A percentile compares a stretch with the other conserved stretches of the same genome.
Evolutionary conservation across 2,888 invertebrate genomes (phyloP).

Genomic region (Ophioninae sp.): DNA sequence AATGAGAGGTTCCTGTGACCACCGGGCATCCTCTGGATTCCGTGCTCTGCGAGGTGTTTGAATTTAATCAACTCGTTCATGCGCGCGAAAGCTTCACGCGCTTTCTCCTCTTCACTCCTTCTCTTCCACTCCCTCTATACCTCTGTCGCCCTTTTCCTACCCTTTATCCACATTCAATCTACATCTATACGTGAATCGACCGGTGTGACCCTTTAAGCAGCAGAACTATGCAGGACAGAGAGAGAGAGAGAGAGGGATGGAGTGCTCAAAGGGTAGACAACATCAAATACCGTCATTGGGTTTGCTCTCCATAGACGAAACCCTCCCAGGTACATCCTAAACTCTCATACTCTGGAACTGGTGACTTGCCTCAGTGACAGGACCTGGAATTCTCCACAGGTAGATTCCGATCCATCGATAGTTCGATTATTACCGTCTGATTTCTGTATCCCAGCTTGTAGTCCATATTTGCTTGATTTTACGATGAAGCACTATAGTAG

Average conservation of each 20-base stretch:
- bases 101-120: constrained; percentile 29
- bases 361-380: not conserved
- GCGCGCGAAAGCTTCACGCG: constrained; percentile 73
- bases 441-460: not conserved
- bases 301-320: constrained; percentile 43
- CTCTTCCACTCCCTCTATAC: not conserved
- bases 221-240: constrained; percentile 42
- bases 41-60: constrained; percentile 78
- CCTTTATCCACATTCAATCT: constrained; percentile 23
- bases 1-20: constrained; percentile 64
- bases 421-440: not conserved
- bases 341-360: not conserved
- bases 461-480: not conserved
- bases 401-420: not conserved
- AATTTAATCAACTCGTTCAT: constrained; percentile 80
- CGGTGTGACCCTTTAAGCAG: constrained; percentile 16
- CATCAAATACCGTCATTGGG: constrained; percentile 78
- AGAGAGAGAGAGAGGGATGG: constrained; percentile 54
- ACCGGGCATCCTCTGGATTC: constrained; percentile 72
- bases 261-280: constrained; percentile 76
- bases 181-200: constrained; percentile 10
- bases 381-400: not conserved
- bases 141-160: not conserved
- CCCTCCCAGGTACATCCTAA: not conserved
- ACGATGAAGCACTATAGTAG: not conserved